Evolutionary conservation across 2,113 vertebrate species (phyloP).

Genomic region (Atractosteus spatula): DNA sequence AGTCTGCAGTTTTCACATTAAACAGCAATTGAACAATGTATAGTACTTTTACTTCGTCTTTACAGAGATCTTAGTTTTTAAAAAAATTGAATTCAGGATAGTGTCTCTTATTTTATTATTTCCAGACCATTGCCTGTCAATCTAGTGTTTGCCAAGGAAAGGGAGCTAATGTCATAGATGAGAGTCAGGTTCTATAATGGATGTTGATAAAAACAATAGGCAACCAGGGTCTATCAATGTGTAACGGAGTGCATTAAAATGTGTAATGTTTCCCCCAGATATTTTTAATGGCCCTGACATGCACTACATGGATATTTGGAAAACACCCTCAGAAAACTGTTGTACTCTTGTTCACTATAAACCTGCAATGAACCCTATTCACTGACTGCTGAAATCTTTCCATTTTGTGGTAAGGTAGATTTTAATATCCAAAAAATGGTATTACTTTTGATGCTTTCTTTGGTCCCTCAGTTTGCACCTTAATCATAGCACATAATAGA

Average conservation of each 20-base stretch:
- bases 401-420: too few relatives aligned
- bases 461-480: background rate
- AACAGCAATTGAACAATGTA: constrained; percentile 15
- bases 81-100: constrained; percentile 1
- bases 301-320: too few relatives aligned
- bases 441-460: too few relatives aligned
- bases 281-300: too few relatives aligned
- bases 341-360: too few relatives aligned
- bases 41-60: background rate
- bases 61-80: background rate
- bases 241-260: too few relatives aligned
- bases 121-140: background rate
- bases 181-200: background rate
- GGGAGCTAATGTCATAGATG: background rate
- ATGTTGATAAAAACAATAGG: background rate
- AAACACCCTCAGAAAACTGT: too few relatives aligned
- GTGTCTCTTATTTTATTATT: background rate
- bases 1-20: constrained; percentile 9
- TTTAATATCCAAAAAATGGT: too few relatives aligned
- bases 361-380: too few relatives aligned
- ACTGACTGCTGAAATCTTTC: too few relatives aligned
- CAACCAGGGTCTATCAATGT: too few relatives aligned
- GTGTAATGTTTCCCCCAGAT: too few relatives aligned
- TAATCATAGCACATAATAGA: background rate
- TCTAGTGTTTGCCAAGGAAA: background rate